phyloP scores from a whole-genome alignment of 1,140 invertebrate species.

The Drosophila funebris region DNA sequence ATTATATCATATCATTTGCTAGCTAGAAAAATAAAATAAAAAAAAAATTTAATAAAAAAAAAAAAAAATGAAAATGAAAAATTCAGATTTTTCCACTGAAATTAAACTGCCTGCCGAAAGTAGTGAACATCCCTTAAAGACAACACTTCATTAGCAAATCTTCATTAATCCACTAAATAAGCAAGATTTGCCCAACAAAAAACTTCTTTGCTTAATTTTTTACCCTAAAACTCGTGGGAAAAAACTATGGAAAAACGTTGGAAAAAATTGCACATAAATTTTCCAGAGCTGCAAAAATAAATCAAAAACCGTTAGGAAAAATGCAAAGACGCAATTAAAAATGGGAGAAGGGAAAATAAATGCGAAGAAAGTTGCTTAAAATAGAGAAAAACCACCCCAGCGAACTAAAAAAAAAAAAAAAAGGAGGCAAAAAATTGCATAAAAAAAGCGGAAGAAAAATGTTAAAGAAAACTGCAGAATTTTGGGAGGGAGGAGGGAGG shows the following conservation, averaged over 20 bases:
- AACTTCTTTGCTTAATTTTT: conserved; percentile 38
- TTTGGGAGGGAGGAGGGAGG: conserved; percentile 35
- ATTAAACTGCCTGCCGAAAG: background rate
- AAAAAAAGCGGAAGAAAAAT: conserved; percentile 58
- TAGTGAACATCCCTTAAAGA: background rate
- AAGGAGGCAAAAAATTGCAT: conserved; percentile 56
- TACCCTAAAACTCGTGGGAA: conserved; percentile 75
- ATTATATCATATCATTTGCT: background rate
- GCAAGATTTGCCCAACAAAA: background rate
- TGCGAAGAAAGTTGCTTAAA: conserved; percentile 46
- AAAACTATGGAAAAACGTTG: conserved; percentile 63
- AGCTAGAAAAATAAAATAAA: background rate
- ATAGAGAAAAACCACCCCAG: conserved; percentile 29
- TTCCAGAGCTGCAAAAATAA: conserved; percentile 45
- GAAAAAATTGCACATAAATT: conserved; percentile 15
- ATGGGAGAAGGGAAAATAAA: conserved; percentile 48
- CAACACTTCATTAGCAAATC: background rate
- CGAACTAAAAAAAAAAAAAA: no score
- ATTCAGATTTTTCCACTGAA: no score
- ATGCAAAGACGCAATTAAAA: conserved; percentile 58
- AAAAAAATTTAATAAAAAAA: background rate
- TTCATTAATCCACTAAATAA: background rate
- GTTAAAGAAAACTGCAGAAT: conserved; percentile 30
- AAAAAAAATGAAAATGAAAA: background rate
- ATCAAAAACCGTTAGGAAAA: conserved; percentile 63